Percentiles rank a stretch among this genome's conserved stretches.
These are phyloP conservation scores for Xenopus borealis DNA, from an alignment of 2,113 vertebrate species.

Conservation along the genomic window DNA sequence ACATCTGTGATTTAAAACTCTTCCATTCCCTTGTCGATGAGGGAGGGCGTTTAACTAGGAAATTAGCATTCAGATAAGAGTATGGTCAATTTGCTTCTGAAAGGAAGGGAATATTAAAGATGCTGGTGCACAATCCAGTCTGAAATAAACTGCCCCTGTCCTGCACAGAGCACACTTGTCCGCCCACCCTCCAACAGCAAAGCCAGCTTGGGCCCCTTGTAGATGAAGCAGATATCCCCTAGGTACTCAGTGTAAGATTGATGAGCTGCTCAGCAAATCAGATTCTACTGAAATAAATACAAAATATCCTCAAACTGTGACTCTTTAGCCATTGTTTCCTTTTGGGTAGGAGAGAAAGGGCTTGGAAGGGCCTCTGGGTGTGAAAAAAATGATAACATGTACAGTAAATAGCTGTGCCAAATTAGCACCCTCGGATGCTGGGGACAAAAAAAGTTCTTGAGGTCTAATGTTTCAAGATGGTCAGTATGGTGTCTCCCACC, in stretches of 20 bases:
- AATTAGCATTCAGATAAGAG: slow-evolving; percentile 99
- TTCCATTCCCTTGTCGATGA: slow-evolving; percentile 79
- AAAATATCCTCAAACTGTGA: no score
- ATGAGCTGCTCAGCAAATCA: no score
- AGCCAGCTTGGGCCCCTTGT: slow-evolving; percentile 1
- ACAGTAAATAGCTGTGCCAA: no score
- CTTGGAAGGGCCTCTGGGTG: no score
- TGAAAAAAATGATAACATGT: no score
- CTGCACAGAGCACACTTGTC: slow-evolving; percentile 65
- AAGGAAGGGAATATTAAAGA: slow-evolving; percentile 84
- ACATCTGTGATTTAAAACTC: slow-evolving; percentile 94
- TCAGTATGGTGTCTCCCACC: no score
- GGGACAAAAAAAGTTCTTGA: no score
- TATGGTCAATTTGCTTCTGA: slow-evolving; percentile 79
- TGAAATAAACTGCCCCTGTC: slow-evolving; percentile 73
- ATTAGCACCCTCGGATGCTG: no score
- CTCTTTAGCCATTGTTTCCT: no score
- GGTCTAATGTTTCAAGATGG: no score
- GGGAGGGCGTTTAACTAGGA: slow-evolving; percentile 93
- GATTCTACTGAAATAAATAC: no score
- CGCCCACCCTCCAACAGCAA: slow-evolving; percentile 52
- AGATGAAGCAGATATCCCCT: slow-evolving; percentile 11
- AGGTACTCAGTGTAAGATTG: slow-evolving; percentile 18
- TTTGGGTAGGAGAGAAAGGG: no score
- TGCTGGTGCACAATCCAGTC: slow-evolving; percentile 73